Percentiles rank a stretch among this genome's conserved stretches.
These are phyloP conservation scores for Petromus typicus DNA, from an alignment of 2,113 vertebrate genomes.

Conservation along the genomic window DNA sequence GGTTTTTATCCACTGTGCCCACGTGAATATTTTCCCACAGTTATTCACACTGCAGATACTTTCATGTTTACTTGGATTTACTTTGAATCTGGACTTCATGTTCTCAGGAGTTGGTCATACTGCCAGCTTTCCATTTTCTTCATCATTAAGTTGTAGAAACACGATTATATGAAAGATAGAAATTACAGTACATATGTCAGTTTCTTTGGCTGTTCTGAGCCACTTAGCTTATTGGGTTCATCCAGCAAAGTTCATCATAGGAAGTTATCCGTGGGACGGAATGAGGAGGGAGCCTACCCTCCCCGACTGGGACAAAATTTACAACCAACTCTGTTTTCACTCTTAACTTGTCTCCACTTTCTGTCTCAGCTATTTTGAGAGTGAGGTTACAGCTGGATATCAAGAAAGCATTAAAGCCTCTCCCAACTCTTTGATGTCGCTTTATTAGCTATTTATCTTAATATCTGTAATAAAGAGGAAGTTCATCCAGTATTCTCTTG, in stretches of 20 bases:
- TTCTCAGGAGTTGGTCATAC: background rate
- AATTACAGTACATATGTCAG: background rate
- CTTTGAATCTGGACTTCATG: constrained; percentile 32
- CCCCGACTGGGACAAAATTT: background rate
- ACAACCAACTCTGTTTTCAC: background rate
- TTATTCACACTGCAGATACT: background rate
- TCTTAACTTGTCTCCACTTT: background rate
- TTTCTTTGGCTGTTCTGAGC: background rate
- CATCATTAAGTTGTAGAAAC: background rate
- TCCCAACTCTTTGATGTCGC: background rate
- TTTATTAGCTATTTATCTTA: background rate
- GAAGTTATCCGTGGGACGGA: background rate
- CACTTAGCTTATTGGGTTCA: background rate
- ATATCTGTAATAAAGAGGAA: background rate
- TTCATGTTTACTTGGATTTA: constrained; percentile 15
- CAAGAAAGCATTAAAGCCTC: background rate
- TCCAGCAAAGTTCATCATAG: background rate
- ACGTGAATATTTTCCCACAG: background rate
- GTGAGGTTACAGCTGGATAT: background rate
- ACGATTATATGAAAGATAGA: background rate
- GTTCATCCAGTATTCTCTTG: background rate
- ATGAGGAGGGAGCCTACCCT: background rate
- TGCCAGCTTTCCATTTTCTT: background rate
- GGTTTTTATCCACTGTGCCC: background rate
- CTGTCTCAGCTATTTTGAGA: background rate